phyloP scores from a whole-genome alignment of 2,888 invertebrate species.

The Doris montereyensis region DNA sequence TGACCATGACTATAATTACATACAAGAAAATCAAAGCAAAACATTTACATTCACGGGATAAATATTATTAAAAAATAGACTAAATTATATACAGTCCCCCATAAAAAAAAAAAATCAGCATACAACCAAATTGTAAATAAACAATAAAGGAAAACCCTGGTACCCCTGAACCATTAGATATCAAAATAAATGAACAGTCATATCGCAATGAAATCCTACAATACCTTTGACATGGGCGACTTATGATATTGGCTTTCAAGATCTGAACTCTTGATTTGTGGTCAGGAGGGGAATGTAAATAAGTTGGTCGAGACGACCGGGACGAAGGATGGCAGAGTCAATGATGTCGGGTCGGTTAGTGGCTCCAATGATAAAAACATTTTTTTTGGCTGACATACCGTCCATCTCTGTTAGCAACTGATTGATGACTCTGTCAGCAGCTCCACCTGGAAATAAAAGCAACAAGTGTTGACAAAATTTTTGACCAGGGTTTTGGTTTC shows the following conservation, averaged over 20 bases:
- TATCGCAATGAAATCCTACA: no score
- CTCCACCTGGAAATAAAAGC: constrained; percentile 81
- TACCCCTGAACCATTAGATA: not conserved
- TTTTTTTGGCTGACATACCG: constrained; percentile 99
- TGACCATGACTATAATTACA: no score
- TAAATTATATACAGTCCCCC: not conserved
- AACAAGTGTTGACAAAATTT: not conserved
- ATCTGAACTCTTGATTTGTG: constrained; percentile 97
- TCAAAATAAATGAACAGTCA: no score
- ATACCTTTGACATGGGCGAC: constrained; percentile 90
- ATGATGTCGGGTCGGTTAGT: constrained; percentile 95
- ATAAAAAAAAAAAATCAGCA: not conserved
- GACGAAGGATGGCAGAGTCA: constrained; percentile 98
- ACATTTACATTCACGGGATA: no score
- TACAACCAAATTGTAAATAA: not conserved
- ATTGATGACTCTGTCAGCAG: constrained; percentile 99
- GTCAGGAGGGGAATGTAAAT: constrained; percentile 99
- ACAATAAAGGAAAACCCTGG: not conserved
- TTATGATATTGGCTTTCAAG: constrained; percentile 94
- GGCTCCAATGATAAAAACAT: constrained; percentile 99
- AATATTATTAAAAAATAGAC: not conserved
- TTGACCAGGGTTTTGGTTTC: no score
- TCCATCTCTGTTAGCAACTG: constrained; percentile 99
- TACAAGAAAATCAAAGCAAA: no score
- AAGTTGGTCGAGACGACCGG: constrained; percentile 98